A percentile compares a stretch with the other conserved stretches of the same genome.
Evolutionary conservation across 2,888 invertebrate genomes (phyloP).

Genomic region (Amphipoea oculea): DNA sequence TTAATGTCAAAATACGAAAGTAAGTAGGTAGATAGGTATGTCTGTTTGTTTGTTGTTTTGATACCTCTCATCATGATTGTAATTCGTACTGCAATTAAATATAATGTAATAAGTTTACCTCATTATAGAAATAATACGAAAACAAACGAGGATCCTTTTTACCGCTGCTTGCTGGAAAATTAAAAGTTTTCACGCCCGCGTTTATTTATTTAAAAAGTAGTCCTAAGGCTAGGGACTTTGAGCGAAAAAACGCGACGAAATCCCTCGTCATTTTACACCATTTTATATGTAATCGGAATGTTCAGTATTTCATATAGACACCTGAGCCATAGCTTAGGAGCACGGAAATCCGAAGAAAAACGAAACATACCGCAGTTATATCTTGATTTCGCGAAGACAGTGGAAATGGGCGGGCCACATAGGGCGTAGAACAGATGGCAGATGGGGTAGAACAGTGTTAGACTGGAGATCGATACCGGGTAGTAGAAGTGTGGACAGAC

Average conservation of each 20-base stretch:
- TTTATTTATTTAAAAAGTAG: slow-evolving; percentile 16
- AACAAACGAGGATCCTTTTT: neutral
- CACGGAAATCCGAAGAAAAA: no score
- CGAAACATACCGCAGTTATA: no score
- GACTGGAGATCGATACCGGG: no score
- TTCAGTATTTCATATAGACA: neutral
- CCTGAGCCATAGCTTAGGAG: neutral
- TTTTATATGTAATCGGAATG: neutral
- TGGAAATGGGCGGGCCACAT: no score
- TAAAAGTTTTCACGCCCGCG: slow-evolving; percentile 1
- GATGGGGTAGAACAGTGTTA: no score
- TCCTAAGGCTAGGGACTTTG: neutral
- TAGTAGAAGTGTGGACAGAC: no score
- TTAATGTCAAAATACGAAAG: neutral
- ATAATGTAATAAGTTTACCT: slow-evolving; percentile 12
- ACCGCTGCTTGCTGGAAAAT: neutral
- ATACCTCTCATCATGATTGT: neutral
- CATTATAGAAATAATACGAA: slow-evolving; percentile 13
- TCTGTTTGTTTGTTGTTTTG: neutral
- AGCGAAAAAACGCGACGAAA: neutral
- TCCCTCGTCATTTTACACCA: neutral
- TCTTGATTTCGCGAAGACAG: no score
- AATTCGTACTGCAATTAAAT: neutral
- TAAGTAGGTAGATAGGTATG: neutral
- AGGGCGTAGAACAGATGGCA: no score